These are phyloP conservation scores for Junonia oenone DNA, from an alignment of 2,888 invertebrate species.

Conservation along the genomic window DNA sequence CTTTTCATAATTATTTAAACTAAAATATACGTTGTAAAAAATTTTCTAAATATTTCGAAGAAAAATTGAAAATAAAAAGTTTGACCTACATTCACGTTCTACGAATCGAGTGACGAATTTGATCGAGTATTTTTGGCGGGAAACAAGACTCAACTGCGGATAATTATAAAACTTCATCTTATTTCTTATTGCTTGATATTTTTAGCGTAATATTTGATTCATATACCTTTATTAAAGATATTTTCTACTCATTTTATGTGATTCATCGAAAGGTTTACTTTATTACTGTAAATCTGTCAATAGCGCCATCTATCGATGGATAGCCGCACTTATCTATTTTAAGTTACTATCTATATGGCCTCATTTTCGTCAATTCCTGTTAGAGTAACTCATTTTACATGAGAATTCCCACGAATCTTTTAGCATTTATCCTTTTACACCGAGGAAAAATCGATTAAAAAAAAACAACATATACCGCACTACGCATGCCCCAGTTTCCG, in stretches of 20 bases:
- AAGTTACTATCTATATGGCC: slow-evolving; percentile 48
- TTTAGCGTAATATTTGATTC: neutral
- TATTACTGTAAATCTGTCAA: slow-evolving; percentile 14
- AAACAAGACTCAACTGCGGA: slow-evolving; percentile 1
- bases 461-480: slow-evolving; percentile 34
- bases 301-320: slow-evolving; percentile 62
- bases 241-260: neutral
- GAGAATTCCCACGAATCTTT: slow-evolving; percentile 34
- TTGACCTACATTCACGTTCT: slow-evolving; percentile 2
- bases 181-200: neutral
- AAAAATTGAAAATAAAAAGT: neutral
- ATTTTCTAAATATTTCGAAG: neutral
- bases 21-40: neutral
- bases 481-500: slow-evolving; percentile 63
- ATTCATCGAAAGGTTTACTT: neutral
- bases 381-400: slow-evolving; percentile 39
- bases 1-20: slow-evolving; percentile 30
- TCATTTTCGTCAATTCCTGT: slow-evolving; percentile 54
- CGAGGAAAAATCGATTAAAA: slow-evolving; percentile 54
- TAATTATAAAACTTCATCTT: neutral
- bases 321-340: slow-evolving; percentile 47
- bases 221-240: neutral
- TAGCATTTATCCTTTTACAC: slow-evolving; percentile 44
- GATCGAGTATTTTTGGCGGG: slow-evolving; percentile 23
- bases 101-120: slow-evolving; percentile 1